Percentiles rank a stretch among this genome's conserved stretches.
Conservation (phyloP, 2,113 vertebrate species). For the Chunga burmeisteri region DNA sequence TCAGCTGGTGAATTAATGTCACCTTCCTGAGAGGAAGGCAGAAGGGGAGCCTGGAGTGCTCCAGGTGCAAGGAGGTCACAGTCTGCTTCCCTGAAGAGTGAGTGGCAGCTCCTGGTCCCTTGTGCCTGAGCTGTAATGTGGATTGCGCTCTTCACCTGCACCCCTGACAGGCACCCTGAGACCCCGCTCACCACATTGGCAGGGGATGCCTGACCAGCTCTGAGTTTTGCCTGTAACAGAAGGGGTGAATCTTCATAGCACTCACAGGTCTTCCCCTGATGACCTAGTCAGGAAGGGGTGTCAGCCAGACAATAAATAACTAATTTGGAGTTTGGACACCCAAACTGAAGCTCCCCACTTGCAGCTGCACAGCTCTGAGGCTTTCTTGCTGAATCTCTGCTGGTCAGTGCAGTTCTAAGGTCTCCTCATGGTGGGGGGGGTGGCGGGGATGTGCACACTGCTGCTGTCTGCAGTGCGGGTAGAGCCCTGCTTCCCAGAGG, state of each 20-base stretch:
- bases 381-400: not conserved
- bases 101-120: not conserved
- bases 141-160: not conserved
- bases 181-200: not conserved
- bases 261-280: not conserved
- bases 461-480: accelerated
- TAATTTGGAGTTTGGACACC: not conserved
- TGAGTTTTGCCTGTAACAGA: not conserved
- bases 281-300: not conserved
- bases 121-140: not conserved
- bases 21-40: not conserved
- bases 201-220: not conserved
- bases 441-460: accelerated
- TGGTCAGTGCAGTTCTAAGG: not conserved
- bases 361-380: not conserved
- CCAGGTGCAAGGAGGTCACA: not conserved
- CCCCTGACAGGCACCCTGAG: not conserved
- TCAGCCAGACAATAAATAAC: not conserved
- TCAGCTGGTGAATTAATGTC: not conserved
- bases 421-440: not conserved
- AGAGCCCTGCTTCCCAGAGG: not conserved
- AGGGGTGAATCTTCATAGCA: not conserved
- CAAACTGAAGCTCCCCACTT: not conserved
- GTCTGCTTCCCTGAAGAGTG: not conserved
- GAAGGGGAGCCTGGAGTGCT: not conserved